Percentiles rank a stretch among this genome's conserved stretches.
These are phyloP conservation scores for Etheostoma nigrum DNA, from an alignment of 2,797 vertebrate genomes.

Conservation along the genomic window DNA sequence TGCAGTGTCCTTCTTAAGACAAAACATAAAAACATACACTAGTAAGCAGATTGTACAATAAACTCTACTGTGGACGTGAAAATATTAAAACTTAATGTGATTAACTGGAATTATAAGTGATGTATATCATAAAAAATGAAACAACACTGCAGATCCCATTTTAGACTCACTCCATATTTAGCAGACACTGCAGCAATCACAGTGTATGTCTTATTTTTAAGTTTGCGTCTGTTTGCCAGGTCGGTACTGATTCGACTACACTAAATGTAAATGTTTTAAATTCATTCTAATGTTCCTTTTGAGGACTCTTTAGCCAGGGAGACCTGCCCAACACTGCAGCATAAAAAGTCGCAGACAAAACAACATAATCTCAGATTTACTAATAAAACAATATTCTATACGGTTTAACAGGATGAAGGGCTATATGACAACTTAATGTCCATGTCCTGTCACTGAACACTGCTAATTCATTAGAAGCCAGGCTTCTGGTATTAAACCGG, in stretches of 20 bases:
- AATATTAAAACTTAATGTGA: background rate
- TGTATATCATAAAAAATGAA: background rate
- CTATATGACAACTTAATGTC: too few relatives aligned
- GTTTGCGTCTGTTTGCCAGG: too few relatives aligned
- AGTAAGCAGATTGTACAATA: background rate
- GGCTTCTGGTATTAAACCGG: background rate
- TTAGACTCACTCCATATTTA: background rate
- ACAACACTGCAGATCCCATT: background rate
- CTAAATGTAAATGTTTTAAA: background rate
- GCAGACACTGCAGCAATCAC: background rate
- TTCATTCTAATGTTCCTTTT: too few relatives aligned
- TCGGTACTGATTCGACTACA: background rate
- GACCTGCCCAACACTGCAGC: background rate
- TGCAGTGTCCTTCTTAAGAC: slow-evolving; percentile 85
- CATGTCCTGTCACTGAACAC: too few relatives aligned
- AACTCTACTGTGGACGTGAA: background rate
- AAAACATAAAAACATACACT: background rate
- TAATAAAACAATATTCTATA: background rate
- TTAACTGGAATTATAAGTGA: background rate
- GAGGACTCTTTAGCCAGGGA: background rate
- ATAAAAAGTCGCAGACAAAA: too few relatives aligned
- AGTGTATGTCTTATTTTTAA: background rate
- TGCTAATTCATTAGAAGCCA: background rate
- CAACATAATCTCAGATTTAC: background rate
- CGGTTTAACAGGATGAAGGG: too few relatives aligned